A percentile compares a stretch with the other conserved stretches of the same genome.
phyloP scores from a whole-genome alignment of 1,140 invertebrate species.

The Telenomus remus region DNA sequence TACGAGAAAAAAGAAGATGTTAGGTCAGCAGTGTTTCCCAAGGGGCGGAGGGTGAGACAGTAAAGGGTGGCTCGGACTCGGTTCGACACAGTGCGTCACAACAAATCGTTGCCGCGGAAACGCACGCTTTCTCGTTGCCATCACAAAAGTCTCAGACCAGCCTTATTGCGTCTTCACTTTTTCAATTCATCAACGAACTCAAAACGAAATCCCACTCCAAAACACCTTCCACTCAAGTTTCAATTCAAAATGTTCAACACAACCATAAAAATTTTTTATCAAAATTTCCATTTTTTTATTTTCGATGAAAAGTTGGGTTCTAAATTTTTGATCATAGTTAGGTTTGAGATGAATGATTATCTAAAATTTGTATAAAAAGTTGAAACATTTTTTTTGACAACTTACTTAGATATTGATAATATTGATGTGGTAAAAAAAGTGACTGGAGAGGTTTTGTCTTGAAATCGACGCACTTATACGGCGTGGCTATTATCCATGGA shows the following conservation, averaged over 20 bases:
- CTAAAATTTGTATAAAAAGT: no score
- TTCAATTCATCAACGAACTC: conserved; percentile 36
- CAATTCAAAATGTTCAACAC: no score
- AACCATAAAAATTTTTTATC: no score
- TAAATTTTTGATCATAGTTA: conserved; percentile 24
- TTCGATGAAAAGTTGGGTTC: no score
- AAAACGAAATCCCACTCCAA: conserved; percentile 5
- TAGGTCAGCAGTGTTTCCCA: conserved; percentile 28
- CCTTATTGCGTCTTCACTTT: conserved; percentile 28
- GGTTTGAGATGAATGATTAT: conserved; percentile 11
- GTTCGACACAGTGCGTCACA: conserved; percentile 46
- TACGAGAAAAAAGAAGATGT: conserved; percentile 32
- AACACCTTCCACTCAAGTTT: no score
- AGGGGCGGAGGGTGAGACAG: conserved; percentile 1
- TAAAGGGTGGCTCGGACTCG: conserved; percentile 34
- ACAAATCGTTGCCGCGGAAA: conserved; percentile 58
- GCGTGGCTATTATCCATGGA: conserved; percentile 18
- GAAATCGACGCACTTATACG: conserved; percentile 28
- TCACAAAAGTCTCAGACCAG: conserved; percentile 48
- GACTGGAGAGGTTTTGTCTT: conserved; percentile 43
- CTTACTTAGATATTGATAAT: conserved; percentile 38
- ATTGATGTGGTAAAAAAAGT: conserved; percentile 40
- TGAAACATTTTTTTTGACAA: conserved; percentile 20
- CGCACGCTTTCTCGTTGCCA: conserved; percentile 46
- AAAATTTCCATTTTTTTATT: not conserved